A percentile compares a stretch with the other conserved stretches of the same genome.
Evolutionary conservation across 2,113 vertebrate species (phyloP).

Genomic region (Sarotherodon lohbergeri): DNA sequence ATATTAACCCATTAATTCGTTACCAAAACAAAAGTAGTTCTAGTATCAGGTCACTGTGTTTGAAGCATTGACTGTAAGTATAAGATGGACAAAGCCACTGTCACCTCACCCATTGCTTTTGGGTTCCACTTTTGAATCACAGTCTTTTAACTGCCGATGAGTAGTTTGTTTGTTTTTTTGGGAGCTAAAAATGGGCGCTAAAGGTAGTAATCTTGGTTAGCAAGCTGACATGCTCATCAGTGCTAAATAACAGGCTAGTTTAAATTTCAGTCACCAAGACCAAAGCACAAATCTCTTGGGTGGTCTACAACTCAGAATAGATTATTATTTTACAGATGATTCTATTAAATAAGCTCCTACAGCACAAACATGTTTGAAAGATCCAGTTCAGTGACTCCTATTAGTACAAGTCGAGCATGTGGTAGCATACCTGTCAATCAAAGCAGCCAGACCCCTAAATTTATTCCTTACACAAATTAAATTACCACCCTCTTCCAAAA

Average conservation of each 20-base stretch:
- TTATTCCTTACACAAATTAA: neutral
- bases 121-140: neutral
- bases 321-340: neutral
- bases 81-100: neutral
- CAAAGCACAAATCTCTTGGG: neutral
- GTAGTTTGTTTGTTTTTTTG: neutral
- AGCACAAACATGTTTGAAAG: neutral
- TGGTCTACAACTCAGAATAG: neutral
- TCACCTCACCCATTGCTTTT: fast-evolving
- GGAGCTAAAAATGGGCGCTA: neutral
- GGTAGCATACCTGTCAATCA: neutral
- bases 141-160: neutral
- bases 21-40: neutral
- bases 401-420: neutral
- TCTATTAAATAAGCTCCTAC: neutral
- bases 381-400: neutral
- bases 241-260: neutral
- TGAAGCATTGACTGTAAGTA: neutral
- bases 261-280: neutral
- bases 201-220: neutral
- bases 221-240: neutral
- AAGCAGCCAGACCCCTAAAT: neutral
- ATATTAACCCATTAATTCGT: neutral
- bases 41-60: neutral
- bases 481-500: neutral